A percentile compares a stretch with the other conserved stretches of the same genome.
Conservation (phyloP, 2,797 vertebrate genomes). For the Clarias platycephalus region DNA sequence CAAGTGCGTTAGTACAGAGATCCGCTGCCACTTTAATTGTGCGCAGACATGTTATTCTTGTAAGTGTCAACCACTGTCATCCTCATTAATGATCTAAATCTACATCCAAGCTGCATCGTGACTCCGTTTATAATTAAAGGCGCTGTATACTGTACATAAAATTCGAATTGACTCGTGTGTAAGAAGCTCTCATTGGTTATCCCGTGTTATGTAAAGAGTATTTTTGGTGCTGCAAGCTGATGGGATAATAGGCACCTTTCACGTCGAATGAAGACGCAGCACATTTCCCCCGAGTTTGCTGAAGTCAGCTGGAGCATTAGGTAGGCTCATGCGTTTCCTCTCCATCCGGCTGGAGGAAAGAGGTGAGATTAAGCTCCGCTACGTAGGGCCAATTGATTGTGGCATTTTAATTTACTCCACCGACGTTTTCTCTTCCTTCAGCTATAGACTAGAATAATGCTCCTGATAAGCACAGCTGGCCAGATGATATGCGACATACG, state of each 20-base stretch:
- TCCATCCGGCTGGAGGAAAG: constrained; percentile 22
- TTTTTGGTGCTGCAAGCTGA: neutral
- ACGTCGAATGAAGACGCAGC: constrained; percentile 12
- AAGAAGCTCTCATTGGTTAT: neutral
- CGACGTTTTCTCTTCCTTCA: constrained; percentile 18
- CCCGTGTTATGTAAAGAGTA: constrained; percentile 7
- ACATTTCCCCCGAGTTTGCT: constrained; percentile 12
- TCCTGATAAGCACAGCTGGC: constrained; percentile 35
- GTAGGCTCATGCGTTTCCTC: neutral
- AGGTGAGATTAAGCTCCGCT: constrained; percentile 36
- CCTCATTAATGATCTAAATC: neutral
- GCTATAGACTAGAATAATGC: constrained; percentile 27
- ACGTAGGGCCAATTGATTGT: constrained; percentile 34
- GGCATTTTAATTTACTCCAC: constrained; percentile 48
- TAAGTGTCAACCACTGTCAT: neutral
- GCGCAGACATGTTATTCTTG: neutral
- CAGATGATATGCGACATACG: constrained; percentile 16
- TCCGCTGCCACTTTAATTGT: neutral
- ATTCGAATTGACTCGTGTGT: neutral
- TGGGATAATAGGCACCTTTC: constrained; percentile 25
- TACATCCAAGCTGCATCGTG: neutral
- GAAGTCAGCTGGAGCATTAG: constrained; percentile 25
- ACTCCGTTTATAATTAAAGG: neutral
- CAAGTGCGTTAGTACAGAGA: neutral
- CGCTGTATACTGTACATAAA: neutral